Conservation (phyloP, 2,113 vertebrate species). For the Corynorhinus townsendii region DNA sequence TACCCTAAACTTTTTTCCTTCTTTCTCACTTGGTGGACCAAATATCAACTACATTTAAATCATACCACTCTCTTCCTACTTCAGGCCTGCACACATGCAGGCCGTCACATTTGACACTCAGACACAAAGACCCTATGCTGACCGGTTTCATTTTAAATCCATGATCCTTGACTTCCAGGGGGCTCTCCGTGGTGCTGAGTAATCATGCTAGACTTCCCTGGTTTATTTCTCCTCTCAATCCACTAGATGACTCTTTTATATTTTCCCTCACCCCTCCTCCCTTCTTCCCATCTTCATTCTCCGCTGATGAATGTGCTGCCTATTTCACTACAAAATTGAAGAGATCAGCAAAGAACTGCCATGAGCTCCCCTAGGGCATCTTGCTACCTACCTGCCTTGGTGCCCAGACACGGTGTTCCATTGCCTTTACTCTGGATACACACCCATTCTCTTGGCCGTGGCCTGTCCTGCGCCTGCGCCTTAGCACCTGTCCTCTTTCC, state of each 20-base stretch:
- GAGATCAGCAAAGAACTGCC: background rate
- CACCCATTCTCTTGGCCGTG: background rate
- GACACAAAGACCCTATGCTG: background rate
- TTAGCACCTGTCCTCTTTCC: background rate
- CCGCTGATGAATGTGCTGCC: background rate
- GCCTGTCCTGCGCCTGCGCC: fast-evolving
- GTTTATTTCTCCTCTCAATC: background rate
- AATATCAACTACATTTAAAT: background rate
- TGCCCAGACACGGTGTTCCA: no score
- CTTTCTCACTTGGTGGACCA: background rate
- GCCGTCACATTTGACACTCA: background rate
- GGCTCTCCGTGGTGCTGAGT: background rate
- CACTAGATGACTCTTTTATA: background rate
- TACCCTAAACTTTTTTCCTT: background rate
- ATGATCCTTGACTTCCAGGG: background rate
- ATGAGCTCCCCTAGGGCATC: background rate
- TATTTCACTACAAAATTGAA: background rate
- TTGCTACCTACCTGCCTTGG: background rate
- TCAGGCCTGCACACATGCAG: no score
- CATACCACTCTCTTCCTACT: background rate
- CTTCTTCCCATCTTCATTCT: background rate
- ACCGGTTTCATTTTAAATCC: background rate
- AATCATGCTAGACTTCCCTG: background rate
- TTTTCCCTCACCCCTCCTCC: background rate
- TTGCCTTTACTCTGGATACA: no score